These are phyloP conservation scores for Kuschelorhynchus macadamiae DNA, from an alignment of 2,888 invertebrate species.

Conservation along the genomic window DNA sequence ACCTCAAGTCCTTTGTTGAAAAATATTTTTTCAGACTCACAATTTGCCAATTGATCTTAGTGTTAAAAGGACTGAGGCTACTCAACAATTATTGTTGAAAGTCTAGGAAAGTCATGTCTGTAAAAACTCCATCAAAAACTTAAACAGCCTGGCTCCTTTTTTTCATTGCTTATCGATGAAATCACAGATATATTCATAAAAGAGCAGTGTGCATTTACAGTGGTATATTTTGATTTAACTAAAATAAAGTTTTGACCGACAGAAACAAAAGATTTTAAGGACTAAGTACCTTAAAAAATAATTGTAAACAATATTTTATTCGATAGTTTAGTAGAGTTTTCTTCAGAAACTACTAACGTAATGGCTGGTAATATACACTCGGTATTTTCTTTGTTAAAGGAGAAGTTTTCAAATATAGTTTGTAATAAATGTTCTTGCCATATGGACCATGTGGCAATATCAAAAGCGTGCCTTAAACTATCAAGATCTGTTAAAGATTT, in stretches of 20 bases:
- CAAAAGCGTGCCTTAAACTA: slow-evolving; percentile 61
- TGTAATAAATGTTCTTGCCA: slow-evolving; percentile 62
- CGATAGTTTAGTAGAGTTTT: slow-evolving; percentile 56
- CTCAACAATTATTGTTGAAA: not conserved
- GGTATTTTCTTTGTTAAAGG: slow-evolving; percentile 43
- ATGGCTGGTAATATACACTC: slow-evolving; percentile 56
- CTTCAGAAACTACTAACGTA: slow-evolving; percentile 58
- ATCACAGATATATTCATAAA: not conserved
- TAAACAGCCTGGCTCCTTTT: not conserved
- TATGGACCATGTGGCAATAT: slow-evolving; percentile 59
- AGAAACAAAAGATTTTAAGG: too few species aligned
- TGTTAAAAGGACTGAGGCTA: not conserved
- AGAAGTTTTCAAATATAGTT: slow-evolving; percentile 51
- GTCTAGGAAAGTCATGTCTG: not conserved
- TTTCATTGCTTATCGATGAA: slow-evolving; percentile 5
- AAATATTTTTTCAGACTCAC: not conserved
- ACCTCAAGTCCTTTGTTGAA: too few species aligned
- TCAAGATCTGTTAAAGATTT: slow-evolving; percentile 56
- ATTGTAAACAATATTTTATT: too few species aligned
- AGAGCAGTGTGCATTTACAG: not conserved
- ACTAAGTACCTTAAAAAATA: too few species aligned
- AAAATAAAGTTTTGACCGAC: not conserved
- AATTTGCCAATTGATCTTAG: not conserved
- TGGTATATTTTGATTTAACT: not conserved
- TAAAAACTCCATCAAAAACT: not conserved